Percentiles rank a stretch among this genome's conserved stretches.
Evolutionary conservation across 2,888 invertebrate genomes (phyloP).

Genomic region (Habroteleia sp.): DNA sequence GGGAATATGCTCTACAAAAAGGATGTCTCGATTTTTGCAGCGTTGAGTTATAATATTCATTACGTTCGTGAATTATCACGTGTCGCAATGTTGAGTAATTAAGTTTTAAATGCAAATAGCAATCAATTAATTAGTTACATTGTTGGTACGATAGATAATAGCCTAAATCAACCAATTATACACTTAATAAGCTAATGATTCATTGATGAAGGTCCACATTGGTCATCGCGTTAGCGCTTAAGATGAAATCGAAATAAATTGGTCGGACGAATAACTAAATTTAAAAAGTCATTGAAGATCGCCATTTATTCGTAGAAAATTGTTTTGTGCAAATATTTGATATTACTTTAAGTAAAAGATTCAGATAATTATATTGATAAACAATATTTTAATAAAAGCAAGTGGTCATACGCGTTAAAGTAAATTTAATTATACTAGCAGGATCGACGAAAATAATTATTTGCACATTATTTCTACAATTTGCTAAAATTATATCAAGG

Average conservation of each 20-base stretch:
- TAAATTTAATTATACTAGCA: background rate
- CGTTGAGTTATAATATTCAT: constrained; percentile 37
- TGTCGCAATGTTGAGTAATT: constrained; percentile 43
- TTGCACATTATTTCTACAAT: constrained; percentile 13
- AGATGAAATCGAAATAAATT: constrained; percentile 44
- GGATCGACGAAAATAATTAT: too few relatives aligned
- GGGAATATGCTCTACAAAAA: constrained; percentile 16
- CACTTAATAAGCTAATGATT: constrained; percentile 58
- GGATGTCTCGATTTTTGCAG: constrained; percentile 19
- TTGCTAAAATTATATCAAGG: constrained; percentile 12
- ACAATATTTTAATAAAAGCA: constrained; percentile 32
- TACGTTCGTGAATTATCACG: constrained; percentile 28
- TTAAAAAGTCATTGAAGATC: background rate
- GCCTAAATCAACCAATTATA: constrained; percentile 59
- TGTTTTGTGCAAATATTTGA: background rate
- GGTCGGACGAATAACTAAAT: constrained; percentile 3
- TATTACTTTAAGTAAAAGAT: constrained; percentile 12
- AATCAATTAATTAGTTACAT: constrained; percentile 61
- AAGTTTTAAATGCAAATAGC: constrained; percentile 58
- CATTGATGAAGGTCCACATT: constrained; percentile 40
- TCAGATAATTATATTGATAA: constrained; percentile 12
- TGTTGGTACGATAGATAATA: constrained; percentile 47
- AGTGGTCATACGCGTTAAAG: too few relatives aligned
- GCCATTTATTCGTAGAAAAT: background rate
- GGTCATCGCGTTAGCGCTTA: constrained; percentile 23